Evolutionary conservation across 2,888 invertebrate genomes (phyloP).

Genomic region (Ctenicera cuprea): DNA sequence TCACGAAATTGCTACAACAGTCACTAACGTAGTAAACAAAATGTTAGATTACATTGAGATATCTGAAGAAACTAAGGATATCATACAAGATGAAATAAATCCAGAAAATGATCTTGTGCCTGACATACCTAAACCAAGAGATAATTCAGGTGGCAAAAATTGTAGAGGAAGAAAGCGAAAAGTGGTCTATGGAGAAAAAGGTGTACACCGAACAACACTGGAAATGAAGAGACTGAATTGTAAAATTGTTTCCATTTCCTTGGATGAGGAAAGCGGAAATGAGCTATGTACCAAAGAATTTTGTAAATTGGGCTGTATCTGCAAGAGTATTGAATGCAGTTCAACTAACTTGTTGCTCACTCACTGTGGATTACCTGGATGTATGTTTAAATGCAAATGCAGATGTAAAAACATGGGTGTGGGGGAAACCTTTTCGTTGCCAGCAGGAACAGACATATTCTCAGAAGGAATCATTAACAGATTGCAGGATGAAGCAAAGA

Average conservation of each 20-base stretch:
- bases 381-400: constrained; percentile 78
- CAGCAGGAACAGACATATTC: constrained; percentile 65
- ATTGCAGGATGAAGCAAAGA: constrained; percentile 74
- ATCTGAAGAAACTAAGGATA: constrained; percentile 65
- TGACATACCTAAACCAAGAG: neutral
- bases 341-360: constrained; percentile 67
- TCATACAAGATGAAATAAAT: constrained; percentile 57
- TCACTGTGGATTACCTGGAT: constrained; percentile 79
- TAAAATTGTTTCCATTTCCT: constrained; percentile 76
- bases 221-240: constrained; percentile 81
- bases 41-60: constrained; percentile 57
- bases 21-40: constrained; percentile 68
- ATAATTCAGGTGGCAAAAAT: constrained; percentile 26
- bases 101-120: constrained; percentile 60
- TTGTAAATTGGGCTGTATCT: constrained; percentile 82
- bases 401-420: constrained; percentile 61
- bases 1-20: constrained; percentile 74
- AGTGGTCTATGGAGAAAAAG: neutral
- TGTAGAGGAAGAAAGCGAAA: constrained; percentile 34
- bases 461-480: constrained; percentile 66
- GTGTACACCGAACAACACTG: constrained; percentile 54
- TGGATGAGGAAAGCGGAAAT: constrained; percentile 64
- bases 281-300: constrained; percentile 74
- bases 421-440: constrained; percentile 61
- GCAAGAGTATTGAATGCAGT: constrained; percentile 75